Conservation (phyloP, 2,888 invertebrate species). For the Patella depressa region DNA sequence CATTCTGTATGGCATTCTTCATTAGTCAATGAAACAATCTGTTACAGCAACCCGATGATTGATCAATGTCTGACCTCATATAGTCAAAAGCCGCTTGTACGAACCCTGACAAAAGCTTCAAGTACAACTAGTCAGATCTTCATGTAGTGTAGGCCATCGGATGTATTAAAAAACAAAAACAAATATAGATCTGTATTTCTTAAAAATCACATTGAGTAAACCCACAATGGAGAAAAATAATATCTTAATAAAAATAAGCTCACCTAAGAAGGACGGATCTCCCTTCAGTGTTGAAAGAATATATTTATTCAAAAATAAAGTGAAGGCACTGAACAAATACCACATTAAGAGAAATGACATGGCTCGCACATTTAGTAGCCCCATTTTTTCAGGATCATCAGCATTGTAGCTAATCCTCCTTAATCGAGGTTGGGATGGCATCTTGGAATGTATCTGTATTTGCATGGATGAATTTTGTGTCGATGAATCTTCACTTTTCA, state of each 20-base stretch:
- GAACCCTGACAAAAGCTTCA: no score
- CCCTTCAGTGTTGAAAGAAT: conserved; percentile 81
- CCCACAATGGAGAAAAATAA: no score
- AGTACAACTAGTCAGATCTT: no score
- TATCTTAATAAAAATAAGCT: conserved; percentile 24
- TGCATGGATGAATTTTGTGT: background rate
- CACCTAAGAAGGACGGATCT: conserved; percentile 82
- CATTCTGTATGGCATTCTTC: no score
- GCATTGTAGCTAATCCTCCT: conserved; percentile 20
- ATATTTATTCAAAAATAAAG: conserved; percentile 84
- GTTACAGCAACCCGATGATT: no score
- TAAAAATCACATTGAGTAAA: no score
- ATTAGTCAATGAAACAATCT: no score
- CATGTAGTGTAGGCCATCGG: no score
- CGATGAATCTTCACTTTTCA: background rate
- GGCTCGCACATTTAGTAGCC: conserved; percentile 59
- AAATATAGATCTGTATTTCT: no score
- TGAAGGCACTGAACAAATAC: conserved; percentile 85
- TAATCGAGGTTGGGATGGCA: conserved; percentile 6
- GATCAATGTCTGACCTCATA: no score
- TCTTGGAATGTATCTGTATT: background rate
- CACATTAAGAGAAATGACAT: conserved; percentile 74
- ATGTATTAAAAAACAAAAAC: no score
- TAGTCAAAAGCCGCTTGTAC: no score
- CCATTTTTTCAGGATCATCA: conserved; percentile 51